Evolutionary conservation across 2,113 vertebrate species (phyloP).

Genomic region (Oncorhynchus tshawytscha): DNA sequence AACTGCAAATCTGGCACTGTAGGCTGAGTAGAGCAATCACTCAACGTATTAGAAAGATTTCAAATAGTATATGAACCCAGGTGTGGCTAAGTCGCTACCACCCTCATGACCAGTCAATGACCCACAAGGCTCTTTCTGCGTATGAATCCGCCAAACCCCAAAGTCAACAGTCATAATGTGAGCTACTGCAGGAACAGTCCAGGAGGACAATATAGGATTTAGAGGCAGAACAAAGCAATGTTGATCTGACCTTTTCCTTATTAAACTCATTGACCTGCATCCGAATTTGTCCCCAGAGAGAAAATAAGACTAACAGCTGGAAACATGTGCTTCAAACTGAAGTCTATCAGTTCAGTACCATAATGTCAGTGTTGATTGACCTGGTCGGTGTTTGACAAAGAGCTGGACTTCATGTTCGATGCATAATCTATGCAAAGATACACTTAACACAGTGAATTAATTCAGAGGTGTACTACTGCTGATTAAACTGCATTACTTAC

Average conservation of each 20-base stretch:
- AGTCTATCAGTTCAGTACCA: background rate
- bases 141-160: background rate
- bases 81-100: background rate
- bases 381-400: background rate
- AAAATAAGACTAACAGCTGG: background rate
- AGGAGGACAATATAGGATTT: background rate
- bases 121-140: background rate
- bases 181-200: background rate
- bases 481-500: background rate
- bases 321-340: conserved; percentile 1
- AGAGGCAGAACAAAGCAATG: background rate
- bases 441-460: background rate
- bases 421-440: too few species aligned
- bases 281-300: background rate
- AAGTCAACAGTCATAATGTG: conserved; percentile 1
- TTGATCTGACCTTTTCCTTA: conserved; percentile 8
- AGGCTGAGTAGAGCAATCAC: too few species aligned
- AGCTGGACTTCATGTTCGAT: background rate
- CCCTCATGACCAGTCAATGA: background rate
- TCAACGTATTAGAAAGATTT: too few species aligned
- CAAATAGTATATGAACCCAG: too few species aligned
- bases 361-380: background rate
- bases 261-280: background rate
- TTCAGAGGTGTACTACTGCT: background rate
- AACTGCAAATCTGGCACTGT: too few species aligned